Percentiles rank a stretch among this genome's conserved stretches.
phyloP scores from a whole-genome alignment of 2,888 invertebrate species.

The Drosophila formosana region DNA sequence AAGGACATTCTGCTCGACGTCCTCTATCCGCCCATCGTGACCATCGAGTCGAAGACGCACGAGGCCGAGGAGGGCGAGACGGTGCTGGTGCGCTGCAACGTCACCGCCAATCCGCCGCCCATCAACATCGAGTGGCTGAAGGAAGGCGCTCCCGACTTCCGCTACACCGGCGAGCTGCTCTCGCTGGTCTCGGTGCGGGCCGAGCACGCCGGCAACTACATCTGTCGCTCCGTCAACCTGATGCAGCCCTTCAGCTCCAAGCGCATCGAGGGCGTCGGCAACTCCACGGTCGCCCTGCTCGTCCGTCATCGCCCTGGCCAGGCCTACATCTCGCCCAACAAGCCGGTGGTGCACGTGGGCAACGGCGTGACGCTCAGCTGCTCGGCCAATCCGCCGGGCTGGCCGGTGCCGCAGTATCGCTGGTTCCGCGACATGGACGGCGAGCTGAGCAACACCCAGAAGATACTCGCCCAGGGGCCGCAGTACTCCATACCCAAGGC shows the following conservation, averaged over 20 bases:
- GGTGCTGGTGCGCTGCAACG: conserved; percentile 93
- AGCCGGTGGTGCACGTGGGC: conserved; percentile 93
- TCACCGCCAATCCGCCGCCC: conserved; percentile 94
- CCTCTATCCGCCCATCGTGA: conserved; percentile 92
- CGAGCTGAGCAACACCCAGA: conserved; percentile 86
- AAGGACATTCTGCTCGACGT: conserved; percentile 93
- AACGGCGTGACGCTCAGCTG: conserved; percentile 94
- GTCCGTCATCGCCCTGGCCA: conserved; percentile 95
- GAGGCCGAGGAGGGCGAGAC: conserved; percentile 95
- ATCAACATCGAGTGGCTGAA: conserved; percentile 94
- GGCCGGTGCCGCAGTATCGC: conserved; percentile 95
- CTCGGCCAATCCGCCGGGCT: conserved; percentile 94
- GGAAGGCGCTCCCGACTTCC: conserved; percentile 93
- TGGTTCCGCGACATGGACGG: conserved; percentile 93
- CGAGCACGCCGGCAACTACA: conserved; percentile 94
- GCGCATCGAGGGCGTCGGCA: conserved; percentile 90
- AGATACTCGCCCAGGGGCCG: conserved; percentile 91
- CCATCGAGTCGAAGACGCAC: conserved; percentile 91
- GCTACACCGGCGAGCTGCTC: conserved; percentile 91
- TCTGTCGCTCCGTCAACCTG: conserved; percentile 94
- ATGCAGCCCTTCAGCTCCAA: conserved; percentile 90
- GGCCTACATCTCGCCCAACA: conserved; percentile 92
- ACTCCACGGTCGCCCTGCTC: conserved; percentile 92
- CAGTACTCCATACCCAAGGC: conserved; percentile 94
- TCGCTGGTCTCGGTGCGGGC: conserved; percentile 92